Conservation (phyloP, 1,140 invertebrate genomes). For the Epicauta chinensis region DNA sequence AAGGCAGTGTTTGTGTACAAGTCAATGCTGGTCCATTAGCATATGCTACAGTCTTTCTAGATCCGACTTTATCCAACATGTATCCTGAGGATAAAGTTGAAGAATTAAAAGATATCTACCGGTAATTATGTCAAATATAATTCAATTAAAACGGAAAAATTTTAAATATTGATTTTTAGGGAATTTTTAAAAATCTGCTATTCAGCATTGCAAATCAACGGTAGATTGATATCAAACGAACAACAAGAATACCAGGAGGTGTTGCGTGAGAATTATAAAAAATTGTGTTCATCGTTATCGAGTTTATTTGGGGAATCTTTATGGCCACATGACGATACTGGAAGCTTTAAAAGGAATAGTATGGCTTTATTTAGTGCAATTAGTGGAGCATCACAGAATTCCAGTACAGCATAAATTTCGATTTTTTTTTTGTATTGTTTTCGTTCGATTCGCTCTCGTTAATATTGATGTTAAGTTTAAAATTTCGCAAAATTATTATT, state of each 20-base stretch:
- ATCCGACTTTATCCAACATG: slow-evolving; percentile 58
- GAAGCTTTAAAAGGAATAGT: slow-evolving; percentile 56
- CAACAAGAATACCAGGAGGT: slow-evolving; percentile 87
- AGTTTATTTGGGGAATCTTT: slow-evolving; percentile 61
- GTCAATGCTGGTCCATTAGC: slow-evolving; percentile 93
- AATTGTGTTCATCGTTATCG: slow-evolving; percentile 72
- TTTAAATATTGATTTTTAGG: slow-evolving; percentile 56
- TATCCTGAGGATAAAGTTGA: slow-evolving; percentile 78
- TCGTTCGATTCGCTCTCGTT: slow-evolving; percentile 1
- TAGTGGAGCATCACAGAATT: slow-evolving; percentile 58
- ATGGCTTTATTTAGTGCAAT: slow-evolving; percentile 62
- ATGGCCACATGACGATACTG: slow-evolving; percentile 58
- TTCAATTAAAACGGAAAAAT: background rate
- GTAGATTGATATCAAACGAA: slow-evolving; percentile 74
- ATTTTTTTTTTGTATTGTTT: slow-evolving; percentile 1
- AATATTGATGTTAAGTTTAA: background rate
- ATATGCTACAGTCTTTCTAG: slow-evolving; percentile 85
- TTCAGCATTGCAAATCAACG: slow-evolving; percentile 80
- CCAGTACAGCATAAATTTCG: slow-evolving; percentile 52
- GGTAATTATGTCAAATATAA: slow-evolving; percentile 48
- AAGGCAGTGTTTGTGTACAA: slow-evolving; percentile 86
- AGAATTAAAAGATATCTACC: slow-evolving; percentile 78
- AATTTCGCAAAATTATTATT: background rate
- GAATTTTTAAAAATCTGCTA: slow-evolving; percentile 85
- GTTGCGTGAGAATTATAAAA: slow-evolving; percentile 76